These are phyloP conservation scores for Pycnomerus fuliginosus DNA, from an alignment of 2,888 invertebrate species.

Conservation along the genomic window DNA sequence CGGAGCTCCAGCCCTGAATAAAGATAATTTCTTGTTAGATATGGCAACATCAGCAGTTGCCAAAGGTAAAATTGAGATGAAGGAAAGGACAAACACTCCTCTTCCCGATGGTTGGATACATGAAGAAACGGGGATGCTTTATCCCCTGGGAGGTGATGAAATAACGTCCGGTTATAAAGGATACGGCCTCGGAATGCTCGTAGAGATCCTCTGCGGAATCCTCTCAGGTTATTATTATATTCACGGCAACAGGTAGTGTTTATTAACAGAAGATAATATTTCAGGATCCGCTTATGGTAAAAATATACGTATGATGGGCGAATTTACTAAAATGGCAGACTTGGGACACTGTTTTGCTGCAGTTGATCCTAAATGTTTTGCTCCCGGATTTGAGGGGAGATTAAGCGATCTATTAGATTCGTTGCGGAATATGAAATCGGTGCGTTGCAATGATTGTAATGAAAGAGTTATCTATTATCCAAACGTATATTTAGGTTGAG, in stretches of 20 bases:
- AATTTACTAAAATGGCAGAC: conserved; percentile 66
- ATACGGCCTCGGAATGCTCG: conserved; percentile 79
- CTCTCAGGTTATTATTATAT: conserved; percentile 59
- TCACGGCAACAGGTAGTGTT: neutral
- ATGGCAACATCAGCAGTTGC: conserved; percentile 96
- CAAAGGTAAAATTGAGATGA: conserved; percentile 84
- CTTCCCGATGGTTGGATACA: conserved; percentile 62
- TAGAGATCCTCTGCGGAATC: conserved; percentile 85
- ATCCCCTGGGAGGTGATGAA: conserved; percentile 77
- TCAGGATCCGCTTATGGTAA: conserved; percentile 63
- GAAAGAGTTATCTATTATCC: neutral
- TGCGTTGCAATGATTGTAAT: conserved; percentile 42
- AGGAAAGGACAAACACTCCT: conserved; percentile 74
- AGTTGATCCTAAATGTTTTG: conserved; percentile 79
- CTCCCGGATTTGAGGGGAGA: conserved; percentile 74
- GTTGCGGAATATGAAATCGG: conserved; percentile 67
- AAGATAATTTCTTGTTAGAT: conserved; percentile 82
- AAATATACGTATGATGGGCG: conserved; percentile 74
- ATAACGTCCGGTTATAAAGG: conserved; percentile 84
- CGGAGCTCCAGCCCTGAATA: conserved; percentile 69
- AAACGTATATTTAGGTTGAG: conserved; percentile 43
- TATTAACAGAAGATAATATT: too few species aligned
- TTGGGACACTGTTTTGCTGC: conserved; percentile 89
- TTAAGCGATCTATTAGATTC: conserved; percentile 68
- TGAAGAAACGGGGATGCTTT: conserved; percentile 55